phyloP scores from a whole-genome alignment of 2,797 vertebrate species.

The Crocidura indochinensis region DNA sequence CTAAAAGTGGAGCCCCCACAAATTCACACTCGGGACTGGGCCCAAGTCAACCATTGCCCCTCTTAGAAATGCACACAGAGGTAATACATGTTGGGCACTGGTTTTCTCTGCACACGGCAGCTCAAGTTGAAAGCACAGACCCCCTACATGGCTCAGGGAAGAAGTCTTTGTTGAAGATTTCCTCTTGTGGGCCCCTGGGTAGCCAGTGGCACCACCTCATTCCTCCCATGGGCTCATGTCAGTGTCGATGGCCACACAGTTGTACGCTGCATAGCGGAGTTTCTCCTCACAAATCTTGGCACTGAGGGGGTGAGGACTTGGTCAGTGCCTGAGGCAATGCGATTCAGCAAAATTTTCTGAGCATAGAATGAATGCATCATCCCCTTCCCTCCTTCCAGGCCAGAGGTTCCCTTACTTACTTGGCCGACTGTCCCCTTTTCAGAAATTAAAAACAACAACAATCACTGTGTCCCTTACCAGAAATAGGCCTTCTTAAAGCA shows the following conservation, averaged over 20 bases:
- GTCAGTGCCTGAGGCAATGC: neutral
- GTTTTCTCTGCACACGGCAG: neutral
- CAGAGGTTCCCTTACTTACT: no score
- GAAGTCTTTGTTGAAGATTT: neutral
- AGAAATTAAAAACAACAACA: no score
- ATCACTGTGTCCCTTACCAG: no score
- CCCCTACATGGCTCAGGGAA: neutral
- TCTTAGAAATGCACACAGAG: neutral
- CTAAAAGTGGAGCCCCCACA: neutral
- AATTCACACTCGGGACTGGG: neutral
- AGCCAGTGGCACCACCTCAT: conserved; percentile 87
- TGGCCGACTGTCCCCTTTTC: no score
- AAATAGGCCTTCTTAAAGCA: no score
- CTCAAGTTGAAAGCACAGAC: neutral
- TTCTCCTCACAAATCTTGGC: conserved; percentile 99
- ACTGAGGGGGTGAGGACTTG: conserved; percentile 85
- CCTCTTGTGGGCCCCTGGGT: neutral
- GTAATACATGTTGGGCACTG: neutral
- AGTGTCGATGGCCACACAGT: conserved; percentile 98
- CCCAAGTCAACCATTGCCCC: neutral
- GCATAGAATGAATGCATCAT: neutral
- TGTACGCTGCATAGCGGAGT: conserved; percentile 98
- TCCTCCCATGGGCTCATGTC: conserved; percentile 99
- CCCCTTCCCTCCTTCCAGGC: no score
- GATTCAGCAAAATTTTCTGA: neutral